Base-by-base conservation (phyloP, 92 coral and sea anemone species). In the Paramuricea clavata region DNA sequence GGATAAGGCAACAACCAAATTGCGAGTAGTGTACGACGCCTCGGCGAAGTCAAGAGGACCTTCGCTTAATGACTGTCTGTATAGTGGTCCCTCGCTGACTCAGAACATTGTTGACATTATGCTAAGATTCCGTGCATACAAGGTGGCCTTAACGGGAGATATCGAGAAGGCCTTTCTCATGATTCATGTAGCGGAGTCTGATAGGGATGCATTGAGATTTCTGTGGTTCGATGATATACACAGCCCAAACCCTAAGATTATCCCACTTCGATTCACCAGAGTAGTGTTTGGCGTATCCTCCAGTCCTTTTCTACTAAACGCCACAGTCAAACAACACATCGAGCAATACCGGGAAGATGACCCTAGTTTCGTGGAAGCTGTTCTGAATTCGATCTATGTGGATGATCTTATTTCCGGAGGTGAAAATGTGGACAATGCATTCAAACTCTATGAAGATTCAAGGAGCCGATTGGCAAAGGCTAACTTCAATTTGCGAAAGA, bases 21-120 rank as follows among this genome's bases (percentile, higher is more conserved):
- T 50, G 1, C 22, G 87, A 9, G 78, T 82, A 23, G 87, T 82
- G 33, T 82, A 82, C 17, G 67, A 82, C 26, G 87, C 79, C 34
- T 82, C 87, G 75, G 60, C 87, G 32, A 82, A 31, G 21, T 54
- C 74, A 61, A 33, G 67, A 27, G 87, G 87, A 44, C 64, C 88
- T 36, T 54, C 74, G 34, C 82, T 85, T 5, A 59, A 56, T 54
- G 88, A 57, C 23, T 77, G 83, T 23, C 30, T 89, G 78, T 52
- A 75, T 39, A 75, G 67, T 30, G 89, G 89, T 43, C 93, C 90
- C 5, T 32, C 85, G 27, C 80, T 89, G 30, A 76, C 92, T 19
- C 92, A 89, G 86, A 83, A 83, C 80, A 84, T 89, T 15, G 64
- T 84, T 54, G 92, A 89, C 32, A 77, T 83, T 49, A 85, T 83